Conservation (phyloP, 2,888 invertebrate species). For the Gortyna flavago region DNA sequence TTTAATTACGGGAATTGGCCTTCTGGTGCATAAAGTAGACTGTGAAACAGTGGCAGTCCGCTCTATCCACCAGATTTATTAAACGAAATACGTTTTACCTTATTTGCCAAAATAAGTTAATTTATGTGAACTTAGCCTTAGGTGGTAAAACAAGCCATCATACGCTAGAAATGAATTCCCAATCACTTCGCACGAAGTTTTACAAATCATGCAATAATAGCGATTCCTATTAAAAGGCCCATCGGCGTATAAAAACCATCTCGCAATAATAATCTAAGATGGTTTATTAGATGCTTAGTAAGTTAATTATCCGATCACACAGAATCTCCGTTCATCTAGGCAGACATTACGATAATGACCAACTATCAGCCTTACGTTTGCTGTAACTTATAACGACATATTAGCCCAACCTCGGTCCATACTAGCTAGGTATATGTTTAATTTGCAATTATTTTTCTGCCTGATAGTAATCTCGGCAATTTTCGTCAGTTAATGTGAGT, state of each 20-base stretch:
- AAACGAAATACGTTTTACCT: not conserved
- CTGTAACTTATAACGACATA: constrained; percentile 62
- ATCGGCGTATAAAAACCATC: constrained; percentile 29
- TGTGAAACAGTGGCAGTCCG: not conserved
- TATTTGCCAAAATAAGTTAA: not conserved
- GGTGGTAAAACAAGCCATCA: not conserved
- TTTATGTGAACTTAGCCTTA: not conserved
- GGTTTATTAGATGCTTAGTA: constrained; percentile 54
- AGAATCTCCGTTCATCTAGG: constrained; percentile 55
- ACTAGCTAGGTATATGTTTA: constrained; percentile 59
- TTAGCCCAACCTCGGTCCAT: constrained; percentile 43
- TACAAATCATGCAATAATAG: not conserved
- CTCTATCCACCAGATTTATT: not conserved
- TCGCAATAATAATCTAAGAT: constrained; percentile 52
- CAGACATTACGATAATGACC: constrained; percentile 68
- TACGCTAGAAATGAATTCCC: not conserved
- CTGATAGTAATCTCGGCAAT: not conserved
- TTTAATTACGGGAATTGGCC: not conserved
- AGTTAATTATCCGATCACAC: constrained; percentile 62
- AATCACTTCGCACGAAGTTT: not conserved
- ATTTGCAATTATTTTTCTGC: constrained; percentile 52
- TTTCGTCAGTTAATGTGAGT: not conserved
- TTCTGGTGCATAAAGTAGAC: not conserved
- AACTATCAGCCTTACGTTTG: constrained; percentile 62
- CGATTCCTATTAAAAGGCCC: constrained; percentile 1